Conservation (phyloP, 2,797 vertebrate species). For the Microctenopoma lineatum region DNA sequence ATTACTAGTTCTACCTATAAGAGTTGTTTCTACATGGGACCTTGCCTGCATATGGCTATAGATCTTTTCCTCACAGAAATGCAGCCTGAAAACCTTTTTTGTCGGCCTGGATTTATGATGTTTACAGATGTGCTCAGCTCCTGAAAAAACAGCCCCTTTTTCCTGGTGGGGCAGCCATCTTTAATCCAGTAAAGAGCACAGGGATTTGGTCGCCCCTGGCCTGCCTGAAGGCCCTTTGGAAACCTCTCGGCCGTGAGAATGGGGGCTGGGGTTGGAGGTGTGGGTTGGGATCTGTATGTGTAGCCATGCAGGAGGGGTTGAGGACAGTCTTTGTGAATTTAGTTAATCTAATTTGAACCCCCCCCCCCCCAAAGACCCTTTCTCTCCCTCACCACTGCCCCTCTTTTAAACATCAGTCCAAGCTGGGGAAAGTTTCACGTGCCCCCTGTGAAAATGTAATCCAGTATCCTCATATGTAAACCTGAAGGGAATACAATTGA, state of each 20-base stretch:
- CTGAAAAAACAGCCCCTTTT: conserved; percentile 60
- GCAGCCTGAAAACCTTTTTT: conserved; percentile 41
- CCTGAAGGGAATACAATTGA: conserved; percentile 35
- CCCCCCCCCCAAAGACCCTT: conserved; percentile 67
- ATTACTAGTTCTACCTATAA: conserved; percentile 10
- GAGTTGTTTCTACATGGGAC: not conserved
- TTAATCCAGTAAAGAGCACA: conserved; percentile 81
- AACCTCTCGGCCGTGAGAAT: conserved; percentile 80
- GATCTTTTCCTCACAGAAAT: conserved; percentile 32
- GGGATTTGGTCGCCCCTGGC: conserved; percentile 77
- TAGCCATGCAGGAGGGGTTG: conserved; percentile 74
- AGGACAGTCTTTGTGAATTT: conserved; percentile 83
- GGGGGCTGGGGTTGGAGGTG: conserved; percentile 72
- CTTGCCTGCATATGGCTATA: not conserved
- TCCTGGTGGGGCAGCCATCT: conserved; percentile 65
- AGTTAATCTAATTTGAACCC: conserved; percentile 85
- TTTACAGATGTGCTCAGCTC: conserved; percentile 79
- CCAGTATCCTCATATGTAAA: conserved; percentile 68
- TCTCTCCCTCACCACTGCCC: conserved; percentile 57
- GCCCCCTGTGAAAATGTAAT: conserved; percentile 74
- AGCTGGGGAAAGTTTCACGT: conserved; percentile 68
- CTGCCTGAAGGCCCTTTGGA: conserved; percentile 80
- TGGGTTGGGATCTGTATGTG: conserved; percentile 74
- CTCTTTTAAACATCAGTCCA: conserved; percentile 68
- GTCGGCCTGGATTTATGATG: conserved; percentile 62